phyloP scores from a whole-genome alignment of 2,797 vertebrate species.

The Myiothlypis coronata region DNA sequence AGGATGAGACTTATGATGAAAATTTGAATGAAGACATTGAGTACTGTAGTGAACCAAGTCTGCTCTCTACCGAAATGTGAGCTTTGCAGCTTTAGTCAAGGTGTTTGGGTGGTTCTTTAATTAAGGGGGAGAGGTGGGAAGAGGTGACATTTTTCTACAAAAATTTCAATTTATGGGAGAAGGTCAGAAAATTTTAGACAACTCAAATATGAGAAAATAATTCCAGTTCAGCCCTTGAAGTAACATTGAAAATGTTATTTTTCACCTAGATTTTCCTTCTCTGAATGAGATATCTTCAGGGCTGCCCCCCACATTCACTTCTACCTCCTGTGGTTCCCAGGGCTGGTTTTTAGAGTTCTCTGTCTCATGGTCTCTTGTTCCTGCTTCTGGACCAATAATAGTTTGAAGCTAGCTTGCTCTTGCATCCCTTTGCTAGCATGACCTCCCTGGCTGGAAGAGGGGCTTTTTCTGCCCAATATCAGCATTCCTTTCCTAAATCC shows the following conservation, averaged over 20 bases:
- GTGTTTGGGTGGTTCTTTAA: conserved; percentile 4
- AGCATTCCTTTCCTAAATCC: not conserved
- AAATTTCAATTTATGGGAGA: not conserved
- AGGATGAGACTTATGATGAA: conserved; percentile 86
- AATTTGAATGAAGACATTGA: conserved; percentile 82
- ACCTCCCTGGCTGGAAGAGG: not conserved
- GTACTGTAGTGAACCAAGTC: conserved; percentile 85
- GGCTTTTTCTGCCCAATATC: not conserved
- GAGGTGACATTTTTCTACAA: not conserved
- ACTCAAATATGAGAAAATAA: not conserved
- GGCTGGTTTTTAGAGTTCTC: not conserved
- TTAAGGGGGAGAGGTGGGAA: not conserved
- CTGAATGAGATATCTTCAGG: not conserved
- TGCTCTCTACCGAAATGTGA: conserved; percentile 92
- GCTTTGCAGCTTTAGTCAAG: conserved; percentile 40
- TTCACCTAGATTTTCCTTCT: not conserved
- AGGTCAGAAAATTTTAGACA: not conserved
- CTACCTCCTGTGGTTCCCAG: not conserved
- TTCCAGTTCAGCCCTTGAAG: not conserved
- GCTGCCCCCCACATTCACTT: not conserved
- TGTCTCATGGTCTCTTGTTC: not conserved
- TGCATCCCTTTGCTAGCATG: not conserved
- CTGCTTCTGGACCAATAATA: not conserved
- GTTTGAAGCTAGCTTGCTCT: not conserved
- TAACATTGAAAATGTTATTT: not conserved